phyloP scores from a whole-genome alignment of 2,113 vertebrate genomes.

The Sclerurus mexicanus region DNA sequence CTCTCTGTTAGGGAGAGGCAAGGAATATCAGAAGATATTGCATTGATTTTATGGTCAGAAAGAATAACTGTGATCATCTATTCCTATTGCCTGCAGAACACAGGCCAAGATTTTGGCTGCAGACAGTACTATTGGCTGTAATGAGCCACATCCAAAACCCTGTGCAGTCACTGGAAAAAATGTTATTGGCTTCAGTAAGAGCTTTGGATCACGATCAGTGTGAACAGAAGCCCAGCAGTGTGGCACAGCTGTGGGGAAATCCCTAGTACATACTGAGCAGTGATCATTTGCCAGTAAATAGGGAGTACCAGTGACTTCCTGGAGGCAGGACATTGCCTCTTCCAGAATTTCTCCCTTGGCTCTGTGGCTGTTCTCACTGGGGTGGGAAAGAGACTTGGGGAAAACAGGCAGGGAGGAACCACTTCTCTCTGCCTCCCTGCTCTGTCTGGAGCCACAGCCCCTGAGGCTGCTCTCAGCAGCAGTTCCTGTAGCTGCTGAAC shows the following conservation, averaged over 20 bases:
- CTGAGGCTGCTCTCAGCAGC: background rate
- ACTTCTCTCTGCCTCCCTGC: background rate
- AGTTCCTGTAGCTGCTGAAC: background rate
- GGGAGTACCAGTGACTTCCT: background rate
- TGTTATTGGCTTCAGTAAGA: background rate
- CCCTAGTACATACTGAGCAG: background rate
- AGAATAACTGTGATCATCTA: constrained; percentile 20
- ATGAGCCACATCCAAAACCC: constrained; percentile 4
- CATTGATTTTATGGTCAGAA: constrained; percentile 15
- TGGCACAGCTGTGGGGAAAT: constrained; percentile 34
- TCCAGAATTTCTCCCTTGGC: background rate
- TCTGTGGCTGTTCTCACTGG: background rate
- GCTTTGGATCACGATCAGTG: background rate
- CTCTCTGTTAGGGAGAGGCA: background rate
- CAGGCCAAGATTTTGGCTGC: background rate
- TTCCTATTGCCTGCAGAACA: background rate
- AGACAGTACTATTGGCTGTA: constrained; percentile 1
- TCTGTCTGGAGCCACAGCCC: background rate
- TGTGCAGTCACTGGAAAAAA: background rate
- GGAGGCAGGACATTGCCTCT: background rate
- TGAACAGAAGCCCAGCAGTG: constrained; percentile 24
- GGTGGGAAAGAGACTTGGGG: background rate
- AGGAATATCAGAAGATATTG: background rate
- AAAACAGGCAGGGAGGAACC: background rate
- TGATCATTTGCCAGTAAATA: background rate